Conservation (phyloP, 2,888 invertebrate species). For the Pollenia labialis region DNA sequence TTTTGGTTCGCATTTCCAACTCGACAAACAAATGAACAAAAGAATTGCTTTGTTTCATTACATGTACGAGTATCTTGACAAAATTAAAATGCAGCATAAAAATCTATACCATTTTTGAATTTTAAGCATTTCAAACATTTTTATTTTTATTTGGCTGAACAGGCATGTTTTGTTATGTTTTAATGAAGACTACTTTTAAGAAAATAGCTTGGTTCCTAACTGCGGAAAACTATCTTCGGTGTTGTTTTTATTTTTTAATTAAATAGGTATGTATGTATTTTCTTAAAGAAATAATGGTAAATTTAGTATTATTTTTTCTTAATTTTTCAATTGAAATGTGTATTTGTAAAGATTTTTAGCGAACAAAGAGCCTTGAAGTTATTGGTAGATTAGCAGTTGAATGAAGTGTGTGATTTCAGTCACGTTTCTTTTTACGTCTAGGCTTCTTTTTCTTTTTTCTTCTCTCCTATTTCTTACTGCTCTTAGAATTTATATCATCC, state of each 20-base stretch:
- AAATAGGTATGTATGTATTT: slow-evolving; percentile 37
- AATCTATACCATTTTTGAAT: not conserved
- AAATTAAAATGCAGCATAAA: slow-evolving; percentile 7
- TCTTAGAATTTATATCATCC: slow-evolving; percentile 79
- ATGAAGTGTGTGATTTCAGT: slow-evolving; percentile 45
- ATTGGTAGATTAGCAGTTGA: slow-evolving; percentile 10
- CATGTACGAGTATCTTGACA: not conserved
- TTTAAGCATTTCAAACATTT: slow-evolving; percentile 43
- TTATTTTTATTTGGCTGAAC: slow-evolving; percentile 43
- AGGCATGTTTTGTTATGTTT: slow-evolving; percentile 44
- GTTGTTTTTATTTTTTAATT: slow-evolving; percentile 36
- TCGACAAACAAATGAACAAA: not conserved
- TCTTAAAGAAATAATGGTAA: slow-evolving; percentile 55
- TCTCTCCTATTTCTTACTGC: slow-evolving; percentile 81
- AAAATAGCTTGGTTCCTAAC: slow-evolving; percentile 39
- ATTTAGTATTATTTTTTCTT: slow-evolving; percentile 19
- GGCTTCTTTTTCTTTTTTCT: slow-evolving; percentile 81
- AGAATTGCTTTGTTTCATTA: not conserved
- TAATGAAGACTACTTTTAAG: slow-evolving; percentile 45
- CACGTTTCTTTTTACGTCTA: slow-evolving; percentile 80
- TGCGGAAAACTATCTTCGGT: slow-evolving; percentile 31
- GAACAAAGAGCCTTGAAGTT: slow-evolving; percentile 67
- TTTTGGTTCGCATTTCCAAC: too few relatives aligned
- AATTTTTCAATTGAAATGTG: slow-evolving; percentile 33
- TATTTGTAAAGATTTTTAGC: slow-evolving; percentile 39